These are phyloP conservation scores for Coenonympha arcania DNA, from an alignment of 2,888 invertebrate genomes.

Conservation along the genomic window DNA sequence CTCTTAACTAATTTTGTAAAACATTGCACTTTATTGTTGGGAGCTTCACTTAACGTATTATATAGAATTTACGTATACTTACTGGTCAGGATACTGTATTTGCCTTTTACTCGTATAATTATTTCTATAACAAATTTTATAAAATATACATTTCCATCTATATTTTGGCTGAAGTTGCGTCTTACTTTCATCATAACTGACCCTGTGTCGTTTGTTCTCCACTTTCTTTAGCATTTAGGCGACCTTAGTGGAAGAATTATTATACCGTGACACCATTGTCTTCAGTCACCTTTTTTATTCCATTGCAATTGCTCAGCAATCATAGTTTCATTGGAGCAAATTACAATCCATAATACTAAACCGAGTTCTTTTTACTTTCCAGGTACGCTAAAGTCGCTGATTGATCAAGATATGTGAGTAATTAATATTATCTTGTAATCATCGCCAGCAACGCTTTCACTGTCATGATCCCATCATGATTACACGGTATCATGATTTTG, in stretches of 20 bases:
- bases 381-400: conserved; percentile 26
- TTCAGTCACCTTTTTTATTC: conserved; percentile 14
- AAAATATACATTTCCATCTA: too few relatives aligned
- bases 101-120: too few relatives aligned
- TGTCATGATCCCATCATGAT: conserved; percentile 8
- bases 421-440: conserved; percentile 4
- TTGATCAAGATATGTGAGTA: conserved; percentile 18
- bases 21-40: too few relatives aligned
- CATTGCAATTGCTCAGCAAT: conserved; percentile 16
- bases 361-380: conserved; percentile 25
- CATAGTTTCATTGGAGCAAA: conserved; percentile 9
- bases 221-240: conserved; percentile 19
- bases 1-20: too few relatives aligned
- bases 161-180: not conserved
- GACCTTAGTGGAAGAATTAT: conserved; percentile 9
- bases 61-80: too few relatives aligned
- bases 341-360: conserved; percentile 20
- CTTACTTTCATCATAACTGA: not conserved
- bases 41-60: too few relatives aligned
- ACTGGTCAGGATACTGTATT: too few relatives aligned
- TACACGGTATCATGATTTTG: conserved; percentile 2
- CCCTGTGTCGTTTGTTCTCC: not conserved
- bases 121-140: too few relatives aligned
- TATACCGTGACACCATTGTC: conserved; percentile 22
- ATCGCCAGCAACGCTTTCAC: conserved; percentile 8